Evolutionary conservation across 2,797 vertebrate species (phyloP), one percentile per base, ranked within the genome.

Genomic region (Austrolebias charrua): DNA sequence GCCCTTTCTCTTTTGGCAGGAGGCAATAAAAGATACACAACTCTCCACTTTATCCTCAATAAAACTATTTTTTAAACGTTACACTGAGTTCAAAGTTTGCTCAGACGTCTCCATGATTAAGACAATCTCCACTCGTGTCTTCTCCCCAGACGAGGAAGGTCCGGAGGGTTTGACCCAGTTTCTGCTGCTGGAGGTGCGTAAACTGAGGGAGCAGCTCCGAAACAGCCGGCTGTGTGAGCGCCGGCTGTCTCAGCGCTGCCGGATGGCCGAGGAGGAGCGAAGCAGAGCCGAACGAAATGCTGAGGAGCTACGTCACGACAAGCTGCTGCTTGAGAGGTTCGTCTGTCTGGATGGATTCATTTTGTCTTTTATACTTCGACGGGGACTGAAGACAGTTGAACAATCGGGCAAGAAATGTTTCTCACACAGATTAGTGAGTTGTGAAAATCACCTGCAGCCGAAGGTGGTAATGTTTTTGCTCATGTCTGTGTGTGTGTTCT

Each of bases 161-260:
- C 96, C 95, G 0, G 95, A 98, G 73, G 96, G 95, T 42, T 81
- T 98, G 84, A 98, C 96, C 44, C 96, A 98, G 90, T 98, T 98
- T 84, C 89, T 98, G 72, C 94, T 98, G 82, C 88, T 95, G 31
- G 96, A 98, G 85, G 94, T 98, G 68, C 93, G 93, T 48, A 93
- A 96, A 73, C 90, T 95, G 47, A 90, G 94, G 63, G 94, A 94
- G 59, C 96, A 96, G 72, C 87, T 95, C 20, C 91, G 92, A 57
- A 89, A 87, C 52, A 95, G 93, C 50, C 90, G 94, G 0, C 55
- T 94, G 81, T 93, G 94, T 24, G 95, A 97, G 65, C 93, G 95
- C 0, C 94, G 94, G 2, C 88, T 98, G 63, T 95, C 95, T 20
- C 93, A 93, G 53, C 95, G 95, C 44, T 96, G 94, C 67, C 92